These are phyloP conservation scores for Troides aeacus DNA, from an alignment of 2,888 invertebrate genomes.

Conservation along the genomic window DNA sequence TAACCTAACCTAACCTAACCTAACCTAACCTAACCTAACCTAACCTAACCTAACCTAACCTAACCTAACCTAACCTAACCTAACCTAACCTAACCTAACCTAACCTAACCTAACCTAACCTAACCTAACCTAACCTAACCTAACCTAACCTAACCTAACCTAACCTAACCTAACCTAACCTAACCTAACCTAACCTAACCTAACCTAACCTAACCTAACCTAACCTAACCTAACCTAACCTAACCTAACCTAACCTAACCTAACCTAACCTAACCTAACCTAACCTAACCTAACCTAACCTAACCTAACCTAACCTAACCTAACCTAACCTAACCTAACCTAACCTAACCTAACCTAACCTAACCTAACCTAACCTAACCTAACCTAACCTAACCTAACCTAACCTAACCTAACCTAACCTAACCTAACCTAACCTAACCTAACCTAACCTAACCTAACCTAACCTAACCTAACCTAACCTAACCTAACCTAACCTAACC, in stretches of 20 bases:
- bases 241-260: constrained; percentile 29
- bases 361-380: constrained; percentile 30
- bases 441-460: constrained; percentile 32
- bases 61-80: constrained; percentile 32
- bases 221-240: constrained; percentile 30
- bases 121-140: constrained; percentile 30
- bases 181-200: constrained; percentile 23
- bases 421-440: constrained; percentile 31
- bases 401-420: constrained; percentile 29
- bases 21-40: constrained; percentile 33
- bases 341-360: constrained; percentile 34
- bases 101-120: constrained; percentile 32
- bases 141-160: constrained; percentile 33
- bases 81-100: constrained; percentile 33
- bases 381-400: constrained; percentile 28
- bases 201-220: constrained; percentile 29
- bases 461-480: constrained; percentile 29
- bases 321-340: constrained; percentile 33
- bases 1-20: constrained; percentile 34
- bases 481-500: no score
- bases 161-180: constrained; percentile 30
- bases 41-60: constrained; percentile 31
- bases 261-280: constrained; percentile 31
- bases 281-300: constrained; percentile 34
- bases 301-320: constrained; percentile 32